Base-by-base conservation (phyloP, 92 coral and sea anemone species). In the Epizoanthus fatuus region DNA sequence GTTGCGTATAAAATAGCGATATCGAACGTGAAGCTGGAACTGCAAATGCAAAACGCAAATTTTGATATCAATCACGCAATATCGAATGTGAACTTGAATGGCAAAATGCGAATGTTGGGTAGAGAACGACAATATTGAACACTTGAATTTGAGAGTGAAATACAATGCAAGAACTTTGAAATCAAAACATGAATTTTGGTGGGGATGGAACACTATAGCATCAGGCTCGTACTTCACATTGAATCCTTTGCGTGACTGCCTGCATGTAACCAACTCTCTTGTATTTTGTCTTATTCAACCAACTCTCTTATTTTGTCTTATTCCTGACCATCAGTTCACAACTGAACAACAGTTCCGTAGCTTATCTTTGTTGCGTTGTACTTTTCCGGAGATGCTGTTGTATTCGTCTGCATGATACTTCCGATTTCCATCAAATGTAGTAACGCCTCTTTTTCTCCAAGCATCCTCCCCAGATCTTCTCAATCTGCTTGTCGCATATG, bases 301-400 rank as follows among this genome's bases (percentile, higher is more conserved):
- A 63, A 66, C 70, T 0, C 91, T 89, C 38, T 77, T 79, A n/a
- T n/a, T n/a, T n/a, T n/a, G 70, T 91, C 25, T 22, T 22, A 22
- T 22, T 22, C 25, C 25, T 22, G 25, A 22, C 25, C 25, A 22
- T 22, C 25, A 22, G 72, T 58, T 51, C 95, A 92, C 1, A 85
- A 72, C 68, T 92, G 95, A 0, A 91, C 95, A 0, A 91, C 83
- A 7, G 95, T 88, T 58, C 64, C 64, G 54, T 83, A 83, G n/a
- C 80, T 68, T 16, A 83, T 83, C 87, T 70, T 83, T 22, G 16
- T 14, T 11, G 87, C 20, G 74, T 83, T 83, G 87, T 83, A 83
- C 42, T 83, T 55, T 57, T 54, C 32, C 71, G 52, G 55, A 83
- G 74, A 39, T 83, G 45, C 55, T 53, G 22, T 83, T 83, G 87